Evolutionary conservation across 37 sponge, comb jelly and placozoan species (phyloP).

Genomic region (Mnemiopsis leidyi): DNA sequence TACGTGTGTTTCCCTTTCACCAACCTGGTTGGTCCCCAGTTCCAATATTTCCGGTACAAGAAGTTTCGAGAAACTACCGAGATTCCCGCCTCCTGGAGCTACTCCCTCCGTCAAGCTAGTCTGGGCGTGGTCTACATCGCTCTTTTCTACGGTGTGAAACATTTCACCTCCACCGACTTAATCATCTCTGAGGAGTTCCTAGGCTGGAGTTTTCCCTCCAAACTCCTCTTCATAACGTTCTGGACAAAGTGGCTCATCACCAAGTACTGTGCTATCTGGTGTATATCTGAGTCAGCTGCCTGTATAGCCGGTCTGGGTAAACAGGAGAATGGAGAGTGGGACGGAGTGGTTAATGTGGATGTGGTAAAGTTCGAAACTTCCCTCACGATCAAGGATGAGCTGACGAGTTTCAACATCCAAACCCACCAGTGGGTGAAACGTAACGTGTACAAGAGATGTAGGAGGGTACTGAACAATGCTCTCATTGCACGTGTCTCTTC

Average conservation of each 20-base stretch:
- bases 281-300: not conserved
- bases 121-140: slow-evolving; percentile 17
- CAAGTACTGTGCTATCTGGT: slow-evolving; percentile 38
- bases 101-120: not conserved
- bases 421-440: slow-evolving; percentile 35
- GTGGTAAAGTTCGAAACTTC: slow-evolving; percentile 27
- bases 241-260: slow-evolving; percentile 56
- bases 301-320: not conserved
- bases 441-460: slow-evolving; percentile 39
- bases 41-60: not conserved
- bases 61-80: not conserved
- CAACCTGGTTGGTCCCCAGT: slow-evolving; percentile 14
- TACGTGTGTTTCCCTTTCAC: slow-evolving; percentile 9
- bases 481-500: not conserved
- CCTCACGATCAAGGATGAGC: slow-evolving; percentile 56
- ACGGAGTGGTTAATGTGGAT: not conserved
- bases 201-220: not conserved
- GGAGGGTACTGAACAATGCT: not conserved
- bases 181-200: not conserved
- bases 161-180: not conserved
- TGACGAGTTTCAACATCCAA: slow-evolving; percentile 36
- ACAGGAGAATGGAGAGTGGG: not conserved
- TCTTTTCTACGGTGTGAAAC: not conserved
- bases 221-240: slow-evolving; percentile 49
- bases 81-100: not conserved